Evolutionary conservation across 2,797 vertebrate species (phyloP), one percentile per base, ranked within the genome.

Genomic region (Gobio occitaniae): DNA sequence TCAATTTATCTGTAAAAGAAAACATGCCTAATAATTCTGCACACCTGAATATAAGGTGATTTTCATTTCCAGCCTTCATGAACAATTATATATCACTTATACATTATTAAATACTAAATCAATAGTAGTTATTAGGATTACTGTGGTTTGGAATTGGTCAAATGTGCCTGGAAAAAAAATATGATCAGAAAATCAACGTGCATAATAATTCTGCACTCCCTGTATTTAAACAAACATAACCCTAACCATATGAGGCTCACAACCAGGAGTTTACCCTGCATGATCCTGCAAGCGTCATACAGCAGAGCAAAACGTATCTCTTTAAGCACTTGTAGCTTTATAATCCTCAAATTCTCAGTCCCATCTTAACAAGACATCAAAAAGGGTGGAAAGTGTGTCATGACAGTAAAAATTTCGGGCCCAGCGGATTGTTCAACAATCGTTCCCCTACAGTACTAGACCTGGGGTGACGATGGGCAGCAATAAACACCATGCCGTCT

Each of bases 401-500:
- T 44, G 72, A 68, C 10, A 21, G 29, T 44, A 47, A 61, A 54
- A 78, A 70, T 44, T 15, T 66, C 9, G 7, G 32, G 50, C n/a
- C 36, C 59, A 44, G 66, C 17, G 32, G 54, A 54, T 19, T 80
- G 77, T 44, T 32, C 17, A 80, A 63, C 54, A 65, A 80, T 72
- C 54, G 0, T 6, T 12, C 44, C 21, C 84, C 36, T 72, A 77
- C 56, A 3, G 41, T 50, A 19, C 44, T 80, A 9, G 32, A 38
- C 59, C n/a, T 61, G 50, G 41, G 52, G 81, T 71, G 80, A 63
- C 16, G 48, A 41, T 52, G 80, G 54, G 41, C 65, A 82, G 72
- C 72, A 77, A 70, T 86, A 72, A 86, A 86, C 72, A 77, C 52
- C 1, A 54, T 54, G 68, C 63, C 13, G 78, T 86, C 15, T 83